Base-by-base conservation (phyloP, 2,888 invertebrate genomes). In the Crepidodera aurea region DNA sequence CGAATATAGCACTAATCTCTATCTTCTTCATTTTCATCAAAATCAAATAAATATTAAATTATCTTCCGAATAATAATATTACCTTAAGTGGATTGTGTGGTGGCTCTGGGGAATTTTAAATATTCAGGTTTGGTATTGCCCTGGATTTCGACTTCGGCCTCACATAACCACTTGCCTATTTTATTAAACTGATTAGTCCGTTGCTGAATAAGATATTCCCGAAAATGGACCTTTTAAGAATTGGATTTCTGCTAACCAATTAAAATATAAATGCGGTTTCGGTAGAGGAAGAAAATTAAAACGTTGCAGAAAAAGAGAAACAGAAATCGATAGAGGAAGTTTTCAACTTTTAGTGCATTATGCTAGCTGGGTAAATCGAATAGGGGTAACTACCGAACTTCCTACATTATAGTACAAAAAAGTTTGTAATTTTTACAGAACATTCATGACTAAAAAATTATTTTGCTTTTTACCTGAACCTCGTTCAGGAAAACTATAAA, bases 11-110 rank as follows among this genome's bases (percentile, higher is more conserved):
- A 10, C 15, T 64, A 62, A 65, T 63, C 65, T 62, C 62, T 59
- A 59, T 56, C 61, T 48, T 57, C 57, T 61, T 65, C 68, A 60
- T 62, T 68, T 62, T 61, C 63, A 65, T 65, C 62, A 60, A 62
- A 70, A 71, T 68, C 70, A 68, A 71, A 74, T 75, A 73, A 73
- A 75, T 75, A 73, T 67, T 66, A 67, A 68, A 68, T 68, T 68
- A 67, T 64, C 58, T 57, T 29, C 57, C 48, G 60, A 58, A 64
- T 63, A 65, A 67, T 63, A 65, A 59, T 62, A 65, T 63, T 62
- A 62, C 60, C 62, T 62, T 62, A 63, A 65, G 62, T 67, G 64
- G 67, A 65, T 67, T 63, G 63, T 65, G 62, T 58, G 50, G 46
- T 40, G 53, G 44, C 67, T 53, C 51, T 32, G 18, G 65, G 67